Base-by-base conservation (phyloP, 2,113 vertebrate species). In the Stercorarius parasiticus region DNA sequence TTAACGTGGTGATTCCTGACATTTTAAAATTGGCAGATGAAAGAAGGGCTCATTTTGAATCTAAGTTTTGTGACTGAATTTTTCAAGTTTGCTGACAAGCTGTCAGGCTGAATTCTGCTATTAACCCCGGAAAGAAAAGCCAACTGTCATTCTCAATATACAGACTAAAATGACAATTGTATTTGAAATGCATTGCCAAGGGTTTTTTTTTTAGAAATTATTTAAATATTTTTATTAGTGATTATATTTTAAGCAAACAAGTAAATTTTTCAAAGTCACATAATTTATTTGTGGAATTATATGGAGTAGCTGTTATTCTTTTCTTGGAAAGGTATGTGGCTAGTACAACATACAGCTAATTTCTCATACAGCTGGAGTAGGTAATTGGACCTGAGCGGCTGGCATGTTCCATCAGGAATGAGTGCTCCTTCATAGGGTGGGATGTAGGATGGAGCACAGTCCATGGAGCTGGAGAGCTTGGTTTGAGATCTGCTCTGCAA, bases 41-140 rank as follows among this genome's bases (percentile, higher is more conserved):
- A 99, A 98, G 98, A 73, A 93, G 58, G 83, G 92, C 97, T 98
- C 98, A 81, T 97, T 96, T 91, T 73, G 92, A 98, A 98, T 98
- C 96, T 36, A 95, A 96, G 97, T 98, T 97, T 98, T 95, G 97
- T 97, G 97, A 97, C 95, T 90, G 98, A 98, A 97, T 98, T 93
- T 97, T 96, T 98, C 97, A 97, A 97, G 98, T 98, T 98, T 98
- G 95, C 98, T 98, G 98, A 98, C 98, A 98, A 97, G 93, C 98
- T 98, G 98, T 98, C 98, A 98, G 97, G 77, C 98, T 97, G 96
- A 97, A 98, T 98, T 98, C 97, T 96, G 95, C 96, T 96, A 83
- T 97, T 94, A 98, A 95, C 96, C 96, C 95, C 69, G 56, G 95
- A 78, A 89, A 97, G 98, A 97, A 98, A 98, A 98, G 97, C 98